Percentiles rank a stretch among this genome's conserved stretches.
These are phyloP conservation scores for Caenorhabditis remanei DNA, from an alignment of 1,140 invertebrate genomes.

Conservation along the genomic window DNA sequence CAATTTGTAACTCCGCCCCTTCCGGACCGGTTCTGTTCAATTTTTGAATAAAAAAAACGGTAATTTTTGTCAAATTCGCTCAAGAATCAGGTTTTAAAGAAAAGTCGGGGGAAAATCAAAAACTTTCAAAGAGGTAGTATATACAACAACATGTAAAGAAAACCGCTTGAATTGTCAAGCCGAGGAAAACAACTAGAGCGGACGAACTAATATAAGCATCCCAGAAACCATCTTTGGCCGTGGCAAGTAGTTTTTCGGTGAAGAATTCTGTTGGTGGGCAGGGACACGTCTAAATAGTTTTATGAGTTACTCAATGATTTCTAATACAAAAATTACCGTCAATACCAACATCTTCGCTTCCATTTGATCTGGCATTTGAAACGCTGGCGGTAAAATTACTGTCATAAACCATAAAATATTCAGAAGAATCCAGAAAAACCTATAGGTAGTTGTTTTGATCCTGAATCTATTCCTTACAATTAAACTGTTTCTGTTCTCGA, in stretches of 20 bases:
- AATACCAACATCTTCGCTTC: not conserved
- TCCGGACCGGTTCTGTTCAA: too few relatives aligned
- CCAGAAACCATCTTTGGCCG: not conserved
- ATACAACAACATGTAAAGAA: not conserved
- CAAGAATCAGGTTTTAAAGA: too few relatives aligned
- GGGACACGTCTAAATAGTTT: not conserved
- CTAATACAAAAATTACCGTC: not conserved
- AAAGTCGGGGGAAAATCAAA: too few relatives aligned
- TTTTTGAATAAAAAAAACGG: too few relatives aligned
- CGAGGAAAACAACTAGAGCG: not conserved
- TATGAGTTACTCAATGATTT: not conserved
- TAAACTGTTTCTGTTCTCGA: not conserved
- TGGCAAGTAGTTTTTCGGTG: not conserved
- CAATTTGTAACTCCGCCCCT: too few relatives aligned
- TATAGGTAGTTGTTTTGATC: too few relatives aligned
- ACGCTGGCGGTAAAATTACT: too few relatives aligned
- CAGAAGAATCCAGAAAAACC: too few relatives aligned
- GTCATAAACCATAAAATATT: too few relatives aligned
- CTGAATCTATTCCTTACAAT: not conserved
- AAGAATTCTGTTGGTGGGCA: not conserved
- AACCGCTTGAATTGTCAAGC: not conserved
- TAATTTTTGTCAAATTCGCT: too few relatives aligned
- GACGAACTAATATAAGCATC: not conserved
- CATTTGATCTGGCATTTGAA: not conserved
- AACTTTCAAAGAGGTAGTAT: too few relatives aligned